Evolutionary conservation across 2,113 vertebrate species (phyloP), one percentile per base, ranked within the genome.

Genomic region (Syngnathus scovelli): DNA sequence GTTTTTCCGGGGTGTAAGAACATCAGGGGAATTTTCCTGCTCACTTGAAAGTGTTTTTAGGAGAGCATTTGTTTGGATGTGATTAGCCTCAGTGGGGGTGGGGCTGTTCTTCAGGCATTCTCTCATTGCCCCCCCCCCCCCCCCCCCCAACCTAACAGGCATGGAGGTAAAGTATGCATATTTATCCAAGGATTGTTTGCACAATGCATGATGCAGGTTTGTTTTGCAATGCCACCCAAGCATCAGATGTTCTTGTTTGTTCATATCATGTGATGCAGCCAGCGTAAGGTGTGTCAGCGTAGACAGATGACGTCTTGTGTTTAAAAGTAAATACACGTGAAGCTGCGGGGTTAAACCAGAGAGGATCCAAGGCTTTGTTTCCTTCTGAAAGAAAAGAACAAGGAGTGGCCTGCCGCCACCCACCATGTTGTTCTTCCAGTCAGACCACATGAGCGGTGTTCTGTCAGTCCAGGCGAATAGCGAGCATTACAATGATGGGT

Each of bases 1-100:
- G 60, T 72, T 67, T 75, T 75, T 66, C 65, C 71, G 56, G 72
- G 68, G 67, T 64, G 64, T 49, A 69, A 65, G 69, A 79, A 69
- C 73, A 67, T 48, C 75, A 63, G 69, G 74, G 68, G 74, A 71
- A 61, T 16, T 58, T 67, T 79, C 60, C 74, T 49, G 39, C 69
- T 74, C 75, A 72, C 55, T 71, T 78, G 64, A 61, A 75, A 82
- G 77, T 79, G 81, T 86, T 86, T 88, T 78, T 83, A 86, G 80
- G 70, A 74, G 71, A 10, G n/a, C 46, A 60, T 85, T 84, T 78
- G 70, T 83, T 75, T 81, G 71, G 65, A 75, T 81, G 69, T 78
- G 83, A 58, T 58, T 58, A 58, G 27, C 12, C 27, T 58, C 36
- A 16, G 48, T 23, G 51, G 21, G 54, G 10, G 21, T 11, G 21